Evolutionary conservation across 2,888 invertebrate species (phyloP).

Genomic region (Pollenia angustigena): DNA sequence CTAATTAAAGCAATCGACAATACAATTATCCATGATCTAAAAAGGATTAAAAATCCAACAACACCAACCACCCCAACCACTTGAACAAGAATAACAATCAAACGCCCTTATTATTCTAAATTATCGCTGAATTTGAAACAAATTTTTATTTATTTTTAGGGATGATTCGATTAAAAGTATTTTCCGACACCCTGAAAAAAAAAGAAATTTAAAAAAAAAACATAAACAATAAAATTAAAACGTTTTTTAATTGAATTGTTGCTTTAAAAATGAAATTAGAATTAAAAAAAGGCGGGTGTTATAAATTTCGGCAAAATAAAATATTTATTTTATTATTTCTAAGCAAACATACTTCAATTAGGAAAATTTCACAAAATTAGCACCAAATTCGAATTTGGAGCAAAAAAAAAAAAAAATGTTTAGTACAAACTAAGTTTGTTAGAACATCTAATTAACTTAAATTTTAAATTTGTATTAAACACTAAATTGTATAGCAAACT

Average conservation of each 20-base stretch:
- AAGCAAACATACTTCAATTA: no score
- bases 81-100: conserved; percentile 8
- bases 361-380: no score
- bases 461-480: no score
- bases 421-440: no score
- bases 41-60: conserved; percentile 62
- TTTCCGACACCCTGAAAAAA: conserved; percentile 30
- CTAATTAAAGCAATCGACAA: conserved; percentile 50
- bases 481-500: no score
- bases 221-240: conserved; percentile 44
- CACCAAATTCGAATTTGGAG: no score
- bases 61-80: conserved; percentile 38
- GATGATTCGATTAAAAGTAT: conserved; percentile 55
- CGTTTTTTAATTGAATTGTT: conserved; percentile 52
- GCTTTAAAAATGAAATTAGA: conserved; percentile 1
- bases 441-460: no score
- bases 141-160: conserved; percentile 24
- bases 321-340: neutral
- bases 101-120: conserved; percentile 53
- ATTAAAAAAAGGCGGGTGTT: neutral
- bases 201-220: conserved; percentile 51
- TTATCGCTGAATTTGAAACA: conserved; percentile 30
- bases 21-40: conserved; percentile 61
- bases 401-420: no score
- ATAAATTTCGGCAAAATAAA: conserved; percentile 8